phyloP scores from a whole-genome alignment of 30 jellyfish, hydroid and myxozoan species.

The Aurelia aurita region DNA sequence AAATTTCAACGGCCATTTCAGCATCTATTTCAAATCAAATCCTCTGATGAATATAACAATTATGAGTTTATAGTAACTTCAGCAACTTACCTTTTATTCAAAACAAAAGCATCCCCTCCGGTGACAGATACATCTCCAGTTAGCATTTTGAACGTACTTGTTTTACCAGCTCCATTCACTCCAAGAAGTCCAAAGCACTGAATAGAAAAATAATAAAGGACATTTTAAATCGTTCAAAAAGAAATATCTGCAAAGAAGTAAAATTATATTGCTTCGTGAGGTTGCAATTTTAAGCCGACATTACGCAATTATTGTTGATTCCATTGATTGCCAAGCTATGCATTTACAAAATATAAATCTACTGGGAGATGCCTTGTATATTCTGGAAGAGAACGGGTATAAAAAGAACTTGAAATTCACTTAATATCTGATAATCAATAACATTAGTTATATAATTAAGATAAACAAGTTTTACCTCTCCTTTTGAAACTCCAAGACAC shows the following conservation, averaged over 20 bases:
- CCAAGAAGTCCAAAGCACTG: slow-evolving; percentile 99
- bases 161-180: slow-evolving; percentile 98
- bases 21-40: too few relatives aligned
- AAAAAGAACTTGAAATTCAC: neutral
- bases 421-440: neutral
- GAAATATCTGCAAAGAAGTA: neutral
- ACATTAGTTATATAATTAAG: neutral
- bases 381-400: neutral
- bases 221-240: neutral
- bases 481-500: slow-evolving; percentile 86
- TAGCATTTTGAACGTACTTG: slow-evolving; percentile 90
- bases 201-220: neutral
- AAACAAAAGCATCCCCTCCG: slow-evolving; percentile 85
- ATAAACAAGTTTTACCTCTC: slow-evolving; percentile 73
- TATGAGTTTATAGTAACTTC: neutral
- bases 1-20: too few relatives aligned
- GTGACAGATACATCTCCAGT: slow-evolving; percentile 90
- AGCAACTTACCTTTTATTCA: slow-evolving; percentile 59
- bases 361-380: neutral
- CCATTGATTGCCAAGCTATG: too few relatives aligned
- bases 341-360: neutral
- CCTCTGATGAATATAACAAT: neutral
- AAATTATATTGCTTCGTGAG: too few relatives aligned
- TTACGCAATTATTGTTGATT: too few relatives aligned
- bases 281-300: too few relatives aligned